Evolutionary conservation across 2,797 vertebrate species (phyloP), one percentile per base, ranked within the genome.

Genomic region (Gymnocypris eckloni): DNA sequence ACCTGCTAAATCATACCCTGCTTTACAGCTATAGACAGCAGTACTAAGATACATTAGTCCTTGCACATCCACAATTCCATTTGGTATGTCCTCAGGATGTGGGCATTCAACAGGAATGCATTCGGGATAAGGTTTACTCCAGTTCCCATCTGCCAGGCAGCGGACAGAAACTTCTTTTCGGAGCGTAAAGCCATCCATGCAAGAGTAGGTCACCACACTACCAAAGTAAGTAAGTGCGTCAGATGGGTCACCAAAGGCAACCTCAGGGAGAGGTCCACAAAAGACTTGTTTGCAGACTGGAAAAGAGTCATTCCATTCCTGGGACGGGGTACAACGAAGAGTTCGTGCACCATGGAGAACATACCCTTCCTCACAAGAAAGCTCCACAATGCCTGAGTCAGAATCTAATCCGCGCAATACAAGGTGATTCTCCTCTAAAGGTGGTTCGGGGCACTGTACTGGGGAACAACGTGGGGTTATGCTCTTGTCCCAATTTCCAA

Each of bases 1-100:
- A 1, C 98, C 98, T 0, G 94, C 89, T 80, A 99, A 90, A 48
- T 96, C 94, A 86, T 97, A 98, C 33, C 98, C 98, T 50, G 95
- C 95, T 87, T 96, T 98, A 89, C 98, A 99, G 13, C 96, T 97
- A 86, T 99, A 99, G 48, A 97, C 93, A 0, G 97, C 98, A 82
- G 97, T 97, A 93, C 97, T 99, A 83, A 99, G 97, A 90, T 98
- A 99, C 90, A 97, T 97, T 75, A 99, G 96, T 48, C 98, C 98
- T 90, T 99, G 98, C 20, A 99, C 97, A 18, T 99, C 98, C 4
- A 98, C 96, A 80, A 99, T 97, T 43, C 98, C 98, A 0, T 98
- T 96, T 41, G 90, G 93, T 88, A 99, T 95, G 93, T 98, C 97
- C 85, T 95, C 95, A 13, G 98, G 98, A 12, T 99, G 98, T 12